Conservation (phyloP, 2,888 invertebrate genomes). For the Dorcus parallelipipedus region DNA sequence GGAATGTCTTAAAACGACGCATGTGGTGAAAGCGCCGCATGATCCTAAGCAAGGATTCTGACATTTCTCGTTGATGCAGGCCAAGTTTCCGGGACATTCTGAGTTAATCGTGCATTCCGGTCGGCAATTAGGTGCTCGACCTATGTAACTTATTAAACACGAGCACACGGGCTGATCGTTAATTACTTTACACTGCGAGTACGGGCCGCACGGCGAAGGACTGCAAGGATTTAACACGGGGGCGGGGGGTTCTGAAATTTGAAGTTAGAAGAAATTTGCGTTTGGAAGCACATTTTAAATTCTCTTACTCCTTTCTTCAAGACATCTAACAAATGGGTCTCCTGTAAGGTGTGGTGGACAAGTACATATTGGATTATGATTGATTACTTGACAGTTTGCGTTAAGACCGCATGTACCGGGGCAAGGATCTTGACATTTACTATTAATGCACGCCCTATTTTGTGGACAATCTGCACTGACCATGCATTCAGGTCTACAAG, state of each 20-base stretch:
- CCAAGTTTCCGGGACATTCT: constrained; percentile 79
- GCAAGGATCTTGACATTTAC: constrained; percentile 80
- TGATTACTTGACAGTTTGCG: constrained; percentile 78
- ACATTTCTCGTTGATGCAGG: constrained; percentile 80
- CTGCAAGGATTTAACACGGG: constrained; percentile 65
- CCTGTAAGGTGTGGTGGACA: constrained; percentile 73
- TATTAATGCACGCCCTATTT: constrained; percentile 75
- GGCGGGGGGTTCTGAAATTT: constrained; percentile 52
- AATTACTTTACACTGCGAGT: constrained; percentile 76
- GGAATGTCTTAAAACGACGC: constrained; percentile 78
- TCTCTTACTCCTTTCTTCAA: constrained; percentile 64
- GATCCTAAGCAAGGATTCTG: constrained; percentile 81
- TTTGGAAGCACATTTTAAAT: neutral
- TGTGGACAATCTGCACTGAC: constrained; percentile 79
- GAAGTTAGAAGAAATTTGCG: constrained; percentile 2
- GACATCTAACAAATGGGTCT: constrained; percentile 77
- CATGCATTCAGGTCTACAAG: constrained; percentile 78
- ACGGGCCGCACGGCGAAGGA: constrained; percentile 81
- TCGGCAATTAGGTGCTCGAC: constrained; percentile 80
- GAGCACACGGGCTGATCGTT: constrained; percentile 78
- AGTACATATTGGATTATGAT: constrained; percentile 83
- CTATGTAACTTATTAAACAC: constrained; percentile 73
- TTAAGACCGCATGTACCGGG: constrained; percentile 78
- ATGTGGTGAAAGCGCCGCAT: constrained; percentile 75
- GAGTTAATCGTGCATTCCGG: constrained; percentile 83